A percentile compares a stretch with the other conserved stretches of the same genome.
These are phyloP conservation scores for Lithobates pipiens DNA, from an alignment of 2,797 vertebrate genomes.

Conservation along the genomic window DNA sequence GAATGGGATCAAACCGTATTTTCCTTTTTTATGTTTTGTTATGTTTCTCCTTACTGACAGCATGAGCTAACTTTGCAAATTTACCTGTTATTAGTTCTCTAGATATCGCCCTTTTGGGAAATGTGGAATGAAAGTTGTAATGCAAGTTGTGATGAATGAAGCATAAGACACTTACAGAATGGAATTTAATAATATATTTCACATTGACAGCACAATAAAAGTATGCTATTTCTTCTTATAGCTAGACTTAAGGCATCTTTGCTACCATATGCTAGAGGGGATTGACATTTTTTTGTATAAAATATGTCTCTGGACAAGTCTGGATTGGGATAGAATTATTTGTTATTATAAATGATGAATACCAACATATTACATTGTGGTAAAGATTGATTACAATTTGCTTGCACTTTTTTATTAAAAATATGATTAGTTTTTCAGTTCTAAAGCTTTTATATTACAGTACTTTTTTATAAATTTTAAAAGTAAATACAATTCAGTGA, in stretches of 20 bases:
- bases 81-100: constrained; percentile 53
- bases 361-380: constrained; percentile 10
- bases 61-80: constrained; percentile 54
- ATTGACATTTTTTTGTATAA: constrained; percentile 39
- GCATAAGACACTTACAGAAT: constrained; percentile 50
- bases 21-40: constrained; percentile 48
- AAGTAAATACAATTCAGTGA: too few species aligned
- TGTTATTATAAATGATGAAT: constrained; percentile 40
- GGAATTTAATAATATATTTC: constrained; percentile 50
- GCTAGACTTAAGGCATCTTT: constrained; percentile 47
- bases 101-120: constrained; percentile 54
- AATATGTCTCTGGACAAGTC: constrained; percentile 38
- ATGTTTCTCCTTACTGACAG: constrained; percentile 49
- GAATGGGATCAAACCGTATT: constrained; percentile 40
- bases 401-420: constrained; percentile 12
- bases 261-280: constrained; percentile 22
- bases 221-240: constrained; percentile 38
- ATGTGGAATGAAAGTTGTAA: constrained; percentile 54
- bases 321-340: constrained; percentile 22
- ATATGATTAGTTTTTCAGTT: neutral
- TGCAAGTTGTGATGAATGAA: constrained; percentile 57
- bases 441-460: neutral
- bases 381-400: constrained; percentile 19
- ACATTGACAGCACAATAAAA: constrained; percentile 52
- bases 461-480: neutral